Evolutionary conservation across 2,888 invertebrate species (phyloP).

Genomic region (Eupithecia tripunctaria): DNA sequence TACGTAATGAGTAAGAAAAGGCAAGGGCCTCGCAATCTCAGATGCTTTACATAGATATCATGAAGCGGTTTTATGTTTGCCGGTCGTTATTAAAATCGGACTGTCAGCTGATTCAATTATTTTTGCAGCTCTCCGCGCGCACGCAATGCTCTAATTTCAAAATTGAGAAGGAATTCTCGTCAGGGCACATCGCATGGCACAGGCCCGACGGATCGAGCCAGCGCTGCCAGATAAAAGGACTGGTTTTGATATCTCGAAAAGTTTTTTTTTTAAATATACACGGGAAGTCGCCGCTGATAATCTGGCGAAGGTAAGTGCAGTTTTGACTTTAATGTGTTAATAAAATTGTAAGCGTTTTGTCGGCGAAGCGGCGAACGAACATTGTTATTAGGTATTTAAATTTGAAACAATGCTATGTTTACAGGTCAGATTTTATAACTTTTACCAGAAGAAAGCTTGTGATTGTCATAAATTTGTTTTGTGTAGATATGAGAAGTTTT

Average conservation of each 20-base stretch:
- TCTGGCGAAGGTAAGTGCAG: slow-evolving; percentile 80
- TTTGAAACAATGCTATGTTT: slow-evolving; percentile 46
- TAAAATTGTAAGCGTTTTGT: slow-evolving; percentile 82
- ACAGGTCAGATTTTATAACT: neutral
- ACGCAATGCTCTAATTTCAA: slow-evolving; percentile 68
- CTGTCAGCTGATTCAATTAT: slow-evolving; percentile 42
- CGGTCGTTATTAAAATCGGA: slow-evolving; percentile 32
- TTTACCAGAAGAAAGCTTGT: neutral
- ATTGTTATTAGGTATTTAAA: slow-evolving; percentile 58
- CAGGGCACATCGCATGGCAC: slow-evolving; percentile 50
- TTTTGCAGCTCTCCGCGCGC: slow-evolving; percentile 50
- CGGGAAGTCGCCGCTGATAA: slow-evolving; percentile 80
- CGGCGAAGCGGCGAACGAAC: slow-evolving; percentile 64
- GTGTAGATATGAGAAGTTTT: neutral
- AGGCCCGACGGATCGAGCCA: slow-evolving; percentile 48
- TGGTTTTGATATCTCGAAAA: slow-evolving; percentile 77
- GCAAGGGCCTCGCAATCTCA: slow-evolving; percentile 40
- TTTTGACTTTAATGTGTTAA: slow-evolving; percentile 84
- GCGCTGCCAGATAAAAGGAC: slow-evolving; percentile 74
- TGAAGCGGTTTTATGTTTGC: slow-evolving; percentile 25
- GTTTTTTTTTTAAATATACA: slow-evolving; percentile 69
- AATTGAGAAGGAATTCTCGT: slow-evolving; percentile 66
- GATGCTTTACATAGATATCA: slow-evolving; percentile 46
- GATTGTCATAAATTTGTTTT: neutral
- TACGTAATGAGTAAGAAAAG: slow-evolving; percentile 59